Conservation (phyloP, 2,113 vertebrate genomes). For the Myotis brandtii region DNA sequence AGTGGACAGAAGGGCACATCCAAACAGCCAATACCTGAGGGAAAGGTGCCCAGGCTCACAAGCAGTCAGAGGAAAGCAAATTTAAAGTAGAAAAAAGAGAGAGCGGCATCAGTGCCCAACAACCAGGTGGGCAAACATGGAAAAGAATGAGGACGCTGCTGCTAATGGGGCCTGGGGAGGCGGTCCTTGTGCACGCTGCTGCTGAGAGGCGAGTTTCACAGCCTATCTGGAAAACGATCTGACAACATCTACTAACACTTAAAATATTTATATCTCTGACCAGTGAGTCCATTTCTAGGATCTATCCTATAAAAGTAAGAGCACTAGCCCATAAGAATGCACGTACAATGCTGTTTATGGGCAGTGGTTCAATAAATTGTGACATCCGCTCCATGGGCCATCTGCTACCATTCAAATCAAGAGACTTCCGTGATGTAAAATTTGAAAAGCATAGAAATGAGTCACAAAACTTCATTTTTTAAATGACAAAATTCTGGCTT, state of each 20-base stretch:
- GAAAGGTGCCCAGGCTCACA: neutral
- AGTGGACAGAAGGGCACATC: neutral
- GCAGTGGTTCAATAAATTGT: neutral
- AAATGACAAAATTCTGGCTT: slow-evolving; percentile 4
- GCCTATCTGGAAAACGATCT: neutral
- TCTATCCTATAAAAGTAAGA: neutral
- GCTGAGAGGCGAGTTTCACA: neutral
- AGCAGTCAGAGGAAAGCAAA: neutral
- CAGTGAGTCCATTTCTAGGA: neutral
- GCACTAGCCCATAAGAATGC: neutral
- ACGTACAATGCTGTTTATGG: no score
- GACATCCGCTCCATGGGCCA: neutral
- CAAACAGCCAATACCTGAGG: neutral
- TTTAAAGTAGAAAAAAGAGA: neutral
- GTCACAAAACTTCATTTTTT: slow-evolving; percentile 43
- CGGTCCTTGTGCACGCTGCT: neutral
- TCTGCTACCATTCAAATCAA: neutral
- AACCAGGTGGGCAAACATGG: neutral
- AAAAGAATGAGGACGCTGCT: neutral
- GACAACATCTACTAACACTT: neutral
- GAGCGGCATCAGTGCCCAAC: neutral
- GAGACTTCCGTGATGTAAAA: slow-evolving; percentile 29
- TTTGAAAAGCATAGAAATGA: slow-evolving; percentile 36
- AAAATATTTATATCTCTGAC: neutral
- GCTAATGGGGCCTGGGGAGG: neutral